Base-by-base conservation (phyloP, 92 coral and sea anemone species). In the Phenganax stokvisi region DNA sequence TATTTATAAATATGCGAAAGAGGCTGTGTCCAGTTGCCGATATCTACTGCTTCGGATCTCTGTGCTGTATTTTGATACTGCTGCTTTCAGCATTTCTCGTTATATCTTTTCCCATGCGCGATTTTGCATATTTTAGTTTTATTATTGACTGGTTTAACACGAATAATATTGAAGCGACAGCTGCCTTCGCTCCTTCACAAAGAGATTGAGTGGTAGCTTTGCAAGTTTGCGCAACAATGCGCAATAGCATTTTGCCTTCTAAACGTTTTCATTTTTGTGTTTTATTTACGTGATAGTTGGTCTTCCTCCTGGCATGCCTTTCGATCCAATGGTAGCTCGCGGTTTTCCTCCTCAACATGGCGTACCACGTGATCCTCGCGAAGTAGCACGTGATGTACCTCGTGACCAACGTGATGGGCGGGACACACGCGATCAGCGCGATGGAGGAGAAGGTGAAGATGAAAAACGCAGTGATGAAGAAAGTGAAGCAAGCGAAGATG, bases 401-500 rank as follows among this genome's bases (percentile, higher is more conserved):
- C 47, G 47, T 37, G 47, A 37, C 2, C 47, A 37, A 37, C 47
- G 47, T 1, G 47, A 37, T 37, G 47, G 3, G 47, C 47, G 47
- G 47, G 47, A 37, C 47, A 5, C 47, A 37, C 47, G 47, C 5
- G 47, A 37, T 37, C 47, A 37, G 47, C 47, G 47, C 47, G 47
- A 59, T 51, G 77, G 54, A 6, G 20, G 11, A 16, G 77, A 73
- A 29, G 25, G 12, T 10, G 77, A 73, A 52, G 55, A 59, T 73
- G 77, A 73, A 52, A 73, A 73, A 52, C 87, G 87, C 20, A 90
- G 93, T 69, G 97, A 93, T 71, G 97, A 93, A 4, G 97, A 93
- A 58, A 93, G 97, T 72, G 97, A 93, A 47, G 89, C 96, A 62
- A 93, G 97, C 63, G 97, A 91, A 44, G 97, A 93, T 6, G 97